Percentiles rank a stretch among this genome's conserved stretches.
phyloP scores from a whole-genome alignment of 2,888 invertebrate genomes.

The Hartigia nigra region DNA sequence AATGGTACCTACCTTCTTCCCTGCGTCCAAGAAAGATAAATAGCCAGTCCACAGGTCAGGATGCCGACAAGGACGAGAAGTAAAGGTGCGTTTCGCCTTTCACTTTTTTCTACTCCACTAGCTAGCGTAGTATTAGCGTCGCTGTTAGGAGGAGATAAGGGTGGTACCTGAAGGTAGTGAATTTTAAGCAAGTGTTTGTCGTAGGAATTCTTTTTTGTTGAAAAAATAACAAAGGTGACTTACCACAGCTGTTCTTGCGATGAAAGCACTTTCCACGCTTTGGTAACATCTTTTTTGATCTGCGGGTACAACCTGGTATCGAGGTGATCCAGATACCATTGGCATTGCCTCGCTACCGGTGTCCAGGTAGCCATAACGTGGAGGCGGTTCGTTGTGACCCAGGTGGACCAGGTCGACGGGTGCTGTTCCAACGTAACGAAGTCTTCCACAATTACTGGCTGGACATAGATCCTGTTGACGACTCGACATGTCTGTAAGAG shows the following conservation, averaged over 20 bases:
- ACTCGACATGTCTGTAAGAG: slow-evolving; percentile 48
- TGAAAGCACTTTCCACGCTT: slow-evolving; percentile 62
- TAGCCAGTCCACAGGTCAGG: slow-evolving; percentile 60
- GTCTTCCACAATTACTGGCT: slow-evolving; percentile 54
- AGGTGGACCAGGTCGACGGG: slow-evolving; percentile 44
- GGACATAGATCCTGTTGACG: slow-evolving; percentile 50
- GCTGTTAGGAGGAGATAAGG: slow-evolving; percentile 59
- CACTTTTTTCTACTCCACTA: slow-evolving; percentile 58
- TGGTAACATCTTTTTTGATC: slow-evolving; percentile 48
- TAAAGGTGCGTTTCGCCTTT: slow-evolving; percentile 58
- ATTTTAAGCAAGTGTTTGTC: not conserved
- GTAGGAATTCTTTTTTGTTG: not conserved
- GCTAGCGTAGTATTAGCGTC: slow-evolving; percentile 61
- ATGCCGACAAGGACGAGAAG: slow-evolving; percentile 58
- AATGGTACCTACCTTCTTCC: slow-evolving; percentile 52
- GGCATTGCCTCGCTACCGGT: slow-evolving; percentile 53
- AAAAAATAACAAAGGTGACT: slow-evolving; percentile 31
- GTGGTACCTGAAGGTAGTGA: slow-evolving; percentile 53
- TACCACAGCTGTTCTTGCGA: slow-evolving; percentile 63
- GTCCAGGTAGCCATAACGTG: slow-evolving; percentile 53
- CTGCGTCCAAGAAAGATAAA: slow-evolving; percentile 61
- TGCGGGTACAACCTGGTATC: slow-evolving; percentile 53
- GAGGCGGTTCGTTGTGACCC: slow-evolving; percentile 45
- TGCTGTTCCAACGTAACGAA: slow-evolving; percentile 52
- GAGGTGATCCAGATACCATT: slow-evolving; percentile 55